A percentile compares a stretch with the other conserved stretches of the same genome.
phyloP scores from a whole-genome alignment of 2,113 vertebrate species.

The Pavo muticus region DNA sequence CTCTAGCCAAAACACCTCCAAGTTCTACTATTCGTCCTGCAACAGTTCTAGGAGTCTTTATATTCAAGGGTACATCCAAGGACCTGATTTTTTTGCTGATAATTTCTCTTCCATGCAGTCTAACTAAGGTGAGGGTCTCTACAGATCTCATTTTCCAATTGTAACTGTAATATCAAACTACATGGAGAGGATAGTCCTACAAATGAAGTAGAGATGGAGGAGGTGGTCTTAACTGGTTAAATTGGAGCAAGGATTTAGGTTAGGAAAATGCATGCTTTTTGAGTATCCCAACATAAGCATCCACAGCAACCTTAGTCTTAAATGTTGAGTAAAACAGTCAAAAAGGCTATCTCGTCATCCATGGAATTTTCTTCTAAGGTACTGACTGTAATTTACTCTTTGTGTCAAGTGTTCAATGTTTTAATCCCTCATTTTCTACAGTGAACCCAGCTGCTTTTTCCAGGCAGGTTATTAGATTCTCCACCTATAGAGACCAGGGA shows the following conservation, averaged over 20 bases:
- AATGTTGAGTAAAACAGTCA: background rate
- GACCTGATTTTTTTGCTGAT: background rate
- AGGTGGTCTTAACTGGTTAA: background rate
- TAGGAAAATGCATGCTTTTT: background rate
- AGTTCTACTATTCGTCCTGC: background rate
- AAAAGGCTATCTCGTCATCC: background rate
- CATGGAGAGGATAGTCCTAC: background rate
- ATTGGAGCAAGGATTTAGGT: background rate
- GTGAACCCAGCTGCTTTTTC: background rate
- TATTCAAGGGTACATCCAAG: background rate
- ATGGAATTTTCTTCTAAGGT: background rate
- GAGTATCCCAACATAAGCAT: background rate
- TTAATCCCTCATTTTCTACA: background rate
- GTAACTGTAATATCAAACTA: background rate
- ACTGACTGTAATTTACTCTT: background rate
- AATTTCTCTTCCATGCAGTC: background rate
- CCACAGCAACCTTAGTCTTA: background rate
- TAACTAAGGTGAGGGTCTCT: background rate
- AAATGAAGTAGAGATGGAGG: background rate
- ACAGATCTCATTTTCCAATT: background rate
- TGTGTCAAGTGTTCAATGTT: fast-evolving
- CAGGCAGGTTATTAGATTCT: background rate
- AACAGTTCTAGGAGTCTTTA: background rate
- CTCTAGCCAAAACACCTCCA: background rate
- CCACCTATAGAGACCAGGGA: background rate